Conservation (phyloP, 2,113 vertebrate species). For the Oxygymnocypris stewartii region DNA sequence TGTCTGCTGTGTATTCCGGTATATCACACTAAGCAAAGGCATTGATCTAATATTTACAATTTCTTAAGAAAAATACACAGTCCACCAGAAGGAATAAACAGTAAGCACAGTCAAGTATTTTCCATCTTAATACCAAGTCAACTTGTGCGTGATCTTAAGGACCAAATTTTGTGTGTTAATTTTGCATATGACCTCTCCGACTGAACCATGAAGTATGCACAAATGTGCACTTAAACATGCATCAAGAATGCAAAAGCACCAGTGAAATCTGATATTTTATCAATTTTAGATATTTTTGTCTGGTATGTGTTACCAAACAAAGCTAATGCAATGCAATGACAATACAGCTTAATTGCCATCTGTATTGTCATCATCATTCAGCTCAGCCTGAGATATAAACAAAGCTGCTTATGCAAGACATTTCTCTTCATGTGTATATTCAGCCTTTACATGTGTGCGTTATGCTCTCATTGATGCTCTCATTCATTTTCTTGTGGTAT, state of each 20-base stretch:
- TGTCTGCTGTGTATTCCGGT: background rate
- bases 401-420: slow-evolving; percentile 2
- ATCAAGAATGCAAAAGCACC: background rate
- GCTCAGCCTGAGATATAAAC: background rate
- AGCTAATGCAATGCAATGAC: background rate
- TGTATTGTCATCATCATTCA: slow-evolving; percentile 4
- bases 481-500: background rate
- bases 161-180: background rate
- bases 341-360: background rate
- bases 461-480: background rate
- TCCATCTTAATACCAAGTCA: background rate
- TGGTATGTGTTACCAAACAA: background rate
- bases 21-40: background rate
- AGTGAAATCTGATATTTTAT: background rate
- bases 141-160: background rate
- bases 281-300: background rate
- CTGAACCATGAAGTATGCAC: background rate
- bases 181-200: background rate
- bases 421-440: background rate
- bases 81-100: too few species aligned
- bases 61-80: background rate
- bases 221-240: background rate
- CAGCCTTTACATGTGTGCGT: background rate
- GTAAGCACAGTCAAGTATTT: background rate
- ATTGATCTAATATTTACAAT: background rate